phyloP scores from a whole-genome alignment of 2,113 vertebrate species.

The Neodon shergylaensis region DNA sequence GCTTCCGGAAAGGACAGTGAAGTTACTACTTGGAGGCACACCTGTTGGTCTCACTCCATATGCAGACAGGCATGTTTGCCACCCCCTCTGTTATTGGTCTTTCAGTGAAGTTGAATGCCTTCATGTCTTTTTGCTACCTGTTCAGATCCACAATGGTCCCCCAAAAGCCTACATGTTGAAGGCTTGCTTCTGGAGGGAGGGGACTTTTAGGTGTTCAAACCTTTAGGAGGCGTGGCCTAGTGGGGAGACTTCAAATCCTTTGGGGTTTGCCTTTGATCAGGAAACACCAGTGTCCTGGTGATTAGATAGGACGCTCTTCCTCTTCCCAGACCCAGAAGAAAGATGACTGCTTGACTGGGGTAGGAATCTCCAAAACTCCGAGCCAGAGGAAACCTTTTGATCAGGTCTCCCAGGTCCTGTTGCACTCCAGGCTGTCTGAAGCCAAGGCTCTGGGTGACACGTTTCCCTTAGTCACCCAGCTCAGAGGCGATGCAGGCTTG shows the following conservation, averaged over 20 bases:
- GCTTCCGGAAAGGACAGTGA: neutral
- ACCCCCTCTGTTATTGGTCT: rapidly evolving
- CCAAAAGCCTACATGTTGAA: neutral
- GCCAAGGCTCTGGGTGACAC: no score
- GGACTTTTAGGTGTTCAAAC: neutral
- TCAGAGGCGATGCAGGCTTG: no score
- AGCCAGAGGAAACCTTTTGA: no score
- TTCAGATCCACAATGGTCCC: neutral
- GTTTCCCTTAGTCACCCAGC: no score
- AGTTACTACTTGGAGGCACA: neutral
- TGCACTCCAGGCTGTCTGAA: no score
- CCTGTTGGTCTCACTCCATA: neutral
- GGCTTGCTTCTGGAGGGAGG: neutral
- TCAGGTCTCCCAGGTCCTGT: no score
- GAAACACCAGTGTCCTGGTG: neutral
- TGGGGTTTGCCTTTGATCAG: neutral
- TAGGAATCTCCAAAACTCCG: neutral
- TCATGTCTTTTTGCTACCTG: neutral
- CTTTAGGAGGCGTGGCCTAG: neutral
- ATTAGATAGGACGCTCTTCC: neutral
- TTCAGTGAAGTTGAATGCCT: neutral
- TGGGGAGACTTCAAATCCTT: no score
- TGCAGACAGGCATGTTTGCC: rapidly evolving
- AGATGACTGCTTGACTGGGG: no score
- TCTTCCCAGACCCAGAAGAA: neutral